A percentile compares a stretch with the other conserved stretches of the same genome.
These are phyloP conservation scores for Aix galericulata DNA, from an alignment of 2,113 vertebrate genomes.

Conservation along the genomic window DNA sequence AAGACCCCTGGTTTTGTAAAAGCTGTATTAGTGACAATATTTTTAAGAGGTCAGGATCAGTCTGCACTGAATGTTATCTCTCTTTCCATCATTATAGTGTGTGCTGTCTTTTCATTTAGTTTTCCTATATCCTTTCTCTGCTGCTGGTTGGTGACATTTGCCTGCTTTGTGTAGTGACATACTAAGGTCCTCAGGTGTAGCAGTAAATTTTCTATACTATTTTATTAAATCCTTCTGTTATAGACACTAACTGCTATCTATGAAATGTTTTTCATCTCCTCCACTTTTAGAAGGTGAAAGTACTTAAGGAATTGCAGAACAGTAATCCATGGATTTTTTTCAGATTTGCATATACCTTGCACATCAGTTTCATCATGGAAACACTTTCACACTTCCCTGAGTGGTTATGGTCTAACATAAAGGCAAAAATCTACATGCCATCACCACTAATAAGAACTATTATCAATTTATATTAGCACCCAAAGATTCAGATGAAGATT, in stretches of 20 bases:
- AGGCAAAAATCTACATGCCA: background rate
- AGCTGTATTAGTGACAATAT: background rate
- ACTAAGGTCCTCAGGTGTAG: background rate
- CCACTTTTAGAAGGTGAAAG: background rate
- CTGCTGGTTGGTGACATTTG: background rate
- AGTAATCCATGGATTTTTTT: background rate
- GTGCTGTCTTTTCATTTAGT: background rate
- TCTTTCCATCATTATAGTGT: background rate
- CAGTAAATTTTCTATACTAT: background rate
- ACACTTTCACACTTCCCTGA: background rate
- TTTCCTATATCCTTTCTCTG: background rate
- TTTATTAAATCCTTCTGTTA: background rate
- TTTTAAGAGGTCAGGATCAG: background rate
- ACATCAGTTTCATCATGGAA: background rate
- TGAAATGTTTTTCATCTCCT: background rate
- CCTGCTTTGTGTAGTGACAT: background rate
- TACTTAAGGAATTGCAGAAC: background rate
- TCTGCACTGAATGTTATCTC: accelerated
- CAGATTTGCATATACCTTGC: background rate
- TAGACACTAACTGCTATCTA: background rate
- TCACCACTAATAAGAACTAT: background rate
- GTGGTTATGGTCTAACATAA: background rate
- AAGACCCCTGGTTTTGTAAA: background rate
- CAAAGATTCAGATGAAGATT: background rate
- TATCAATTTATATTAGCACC: background rate